Evolutionary conservation across 2,888 invertebrate species (phyloP), one percentile per base, ranked within the genome.

Genomic region (Andrena minutula): DNA sequence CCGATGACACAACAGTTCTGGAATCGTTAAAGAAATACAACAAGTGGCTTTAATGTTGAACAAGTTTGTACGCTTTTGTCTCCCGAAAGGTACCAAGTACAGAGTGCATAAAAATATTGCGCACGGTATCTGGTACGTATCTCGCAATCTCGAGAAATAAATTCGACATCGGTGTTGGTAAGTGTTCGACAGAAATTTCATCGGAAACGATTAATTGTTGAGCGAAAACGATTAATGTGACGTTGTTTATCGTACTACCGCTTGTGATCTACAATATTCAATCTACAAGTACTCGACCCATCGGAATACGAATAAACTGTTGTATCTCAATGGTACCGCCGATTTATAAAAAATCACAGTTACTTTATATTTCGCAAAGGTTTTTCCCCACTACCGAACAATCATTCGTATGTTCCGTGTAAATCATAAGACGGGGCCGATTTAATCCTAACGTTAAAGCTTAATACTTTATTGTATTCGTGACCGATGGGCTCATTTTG

Each of bases 291-390:
- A 65, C 12, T 77, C 49, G 71, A 82, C 75, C 81, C 81, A 81
- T 70, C 81, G 75, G 70, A 74, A 65, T 64, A 23, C 32, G 58
- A 75, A 65, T 65, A 16, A 85, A 75, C 47, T 70, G 61, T 72
- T 61, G 16, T 68, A 64, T 41, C 23, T 35, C 26, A 63, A 78
- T 75, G 63, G 65, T 60, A 80, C 23, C 51, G 26, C 71, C 49
- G 75, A 82, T 75, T 80, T 71, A 61, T 51, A 79, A 81, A 81
- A 82, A 81, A 75, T 82, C 82, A 82, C 82, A 78, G 74, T 78
- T 74, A 66, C 30, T 41, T 56, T 61, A 78, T 60, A 68, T 60
- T 47, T 58, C 35, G 47, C 32, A 30, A 70, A 51, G 32, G 35
- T 32, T 35, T 2, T 32, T 35, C 32, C 35, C 23, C 16, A n/a